These are phyloP conservation scores for Campopleginae sp. DNA, from an alignment of 2,888 invertebrate genomes.

Conservation along the genomic window DNA sequence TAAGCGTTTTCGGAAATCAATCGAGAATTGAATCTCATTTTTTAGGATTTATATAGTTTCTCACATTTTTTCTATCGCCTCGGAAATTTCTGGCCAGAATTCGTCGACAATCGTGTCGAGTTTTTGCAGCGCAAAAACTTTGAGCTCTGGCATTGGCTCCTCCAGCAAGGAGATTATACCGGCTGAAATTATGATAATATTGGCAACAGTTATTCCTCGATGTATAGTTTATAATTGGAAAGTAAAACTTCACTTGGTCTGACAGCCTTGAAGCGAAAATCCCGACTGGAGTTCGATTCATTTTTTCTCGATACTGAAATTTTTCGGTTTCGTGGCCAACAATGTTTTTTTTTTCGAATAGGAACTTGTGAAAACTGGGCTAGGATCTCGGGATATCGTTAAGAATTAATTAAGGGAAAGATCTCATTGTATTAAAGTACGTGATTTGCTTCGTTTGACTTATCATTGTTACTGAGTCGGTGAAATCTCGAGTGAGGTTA, in stretches of 20 bases:
- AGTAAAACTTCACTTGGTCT: neutral
- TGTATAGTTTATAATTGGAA: neutral
- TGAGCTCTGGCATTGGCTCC: slow-evolving; percentile 96
- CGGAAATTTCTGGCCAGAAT: slow-evolving; percentile 99
- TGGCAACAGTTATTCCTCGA: neutral
- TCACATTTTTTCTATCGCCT: slow-evolving; percentile 97
- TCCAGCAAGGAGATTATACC: slow-evolving; percentile 98
- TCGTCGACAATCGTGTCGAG: slow-evolving; percentile 97
- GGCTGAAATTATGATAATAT: slow-evolving; percentile 85
- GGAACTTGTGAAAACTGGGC: too few relatives aligned
- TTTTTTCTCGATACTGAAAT: neutral
- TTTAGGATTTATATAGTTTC: slow-evolving; percentile 65
- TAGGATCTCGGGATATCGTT: neutral
- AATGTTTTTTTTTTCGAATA: neutral
- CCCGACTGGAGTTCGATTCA: neutral
- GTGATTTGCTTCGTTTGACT: neutral
- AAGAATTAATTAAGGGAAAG: neutral
- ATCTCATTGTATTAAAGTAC: slow-evolving; percentile 1
- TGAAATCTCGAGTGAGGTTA: slow-evolving; percentile 75
- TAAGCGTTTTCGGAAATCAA: neutral
- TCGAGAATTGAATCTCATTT: too few relatives aligned
- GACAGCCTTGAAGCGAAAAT: neutral
- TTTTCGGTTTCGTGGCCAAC: neutral
- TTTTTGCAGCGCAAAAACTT: slow-evolving; percentile 96
- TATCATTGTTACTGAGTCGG: neutral